Base-by-base conservation (phyloP, 2,888 invertebrate species). In the Pteria penguin region DNA sequence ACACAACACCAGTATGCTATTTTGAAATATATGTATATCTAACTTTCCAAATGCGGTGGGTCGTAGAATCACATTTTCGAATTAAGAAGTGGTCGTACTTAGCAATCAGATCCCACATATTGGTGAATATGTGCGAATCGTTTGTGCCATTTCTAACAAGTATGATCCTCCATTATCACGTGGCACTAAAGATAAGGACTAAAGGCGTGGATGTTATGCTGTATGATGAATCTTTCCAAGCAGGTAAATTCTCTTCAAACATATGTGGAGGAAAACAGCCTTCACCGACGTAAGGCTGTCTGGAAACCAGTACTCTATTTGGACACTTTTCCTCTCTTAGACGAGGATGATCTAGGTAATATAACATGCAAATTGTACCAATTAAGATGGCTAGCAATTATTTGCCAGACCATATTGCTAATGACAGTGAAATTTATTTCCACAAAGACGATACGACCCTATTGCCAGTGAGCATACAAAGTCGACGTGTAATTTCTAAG, bases 51-150 rank as follows among this genome's bases (percentile, higher is more conserved):
- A 33, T 79, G 26, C 27, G 69, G 33, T 80, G 80, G 78, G 78
- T 81, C 0, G 74, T 76, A 1, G 78, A 78, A 33, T 61, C 76
- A 4, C 78, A 80, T 57, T 62, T 74, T 1, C 18, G 77, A 11
- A 75, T 80, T 24, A 80, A 80, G 61, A 24, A 65, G 11, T 80
- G 62, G 52, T 70, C 58, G 52, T 72, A 75, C 36, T 27, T 80
- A 4, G 72, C 72, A 79, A 54, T 54, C 78, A 81, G 45, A 58
- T 81, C 11, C 76, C 75, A 32, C 75, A 33, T 33, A 79, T 79
- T n/a, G 81, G 81, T 3, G 78, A 78, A 45, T 72, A 69, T 70
- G 67, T 81, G 0, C 36, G 72, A 18, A 81, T 76, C 26, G 74
- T 78, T 11, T 81, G 78, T 67, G 72, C 76, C 3, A n/a, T 76